Evolutionary conservation across 2,888 invertebrate genomes (phyloP).

Genomic region (Luffia ferchaultella): DNA sequence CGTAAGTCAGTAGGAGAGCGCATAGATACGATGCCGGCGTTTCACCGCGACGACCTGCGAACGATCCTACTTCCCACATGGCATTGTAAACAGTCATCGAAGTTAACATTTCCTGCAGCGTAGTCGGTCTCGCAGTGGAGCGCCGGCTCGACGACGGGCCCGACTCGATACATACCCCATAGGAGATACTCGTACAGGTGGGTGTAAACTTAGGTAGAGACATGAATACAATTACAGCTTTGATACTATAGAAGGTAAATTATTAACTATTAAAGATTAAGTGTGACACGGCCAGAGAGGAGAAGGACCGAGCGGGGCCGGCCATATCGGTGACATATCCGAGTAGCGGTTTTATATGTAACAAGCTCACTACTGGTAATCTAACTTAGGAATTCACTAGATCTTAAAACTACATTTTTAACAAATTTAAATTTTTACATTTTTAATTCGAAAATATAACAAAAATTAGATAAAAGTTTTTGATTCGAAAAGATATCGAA

Average conservation of each 20-base stretch:
- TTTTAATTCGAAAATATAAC: too few species aligned
- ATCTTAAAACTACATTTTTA: too few species aligned
- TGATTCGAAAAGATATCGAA: too few species aligned
- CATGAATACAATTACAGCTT: neutral
- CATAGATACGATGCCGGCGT: neutral
- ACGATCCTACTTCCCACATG: neutral
- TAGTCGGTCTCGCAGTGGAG: neutral
- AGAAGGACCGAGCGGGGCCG: neutral
- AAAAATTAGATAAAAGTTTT: too few species aligned
- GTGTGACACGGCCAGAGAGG: neutral
- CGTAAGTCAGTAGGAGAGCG: neutral
- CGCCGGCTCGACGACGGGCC: neutral
- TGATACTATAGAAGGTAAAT: neutral
- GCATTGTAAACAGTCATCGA: neutral
- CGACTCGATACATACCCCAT: neutral
- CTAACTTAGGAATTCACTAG: too few species aligned
- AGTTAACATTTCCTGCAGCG: too few species aligned
- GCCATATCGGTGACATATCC: neutral
- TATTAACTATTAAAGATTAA: neutral
- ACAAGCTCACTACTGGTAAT: too few species aligned
- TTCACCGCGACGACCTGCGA: neutral
- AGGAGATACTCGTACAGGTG: neutral
- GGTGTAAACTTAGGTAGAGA: neutral
- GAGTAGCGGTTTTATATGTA: neutral
- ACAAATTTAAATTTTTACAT: too few species aligned